phyloP scores from a whole-genome alignment of 2,797 vertebrate species.

The Lemur catta region DNA sequence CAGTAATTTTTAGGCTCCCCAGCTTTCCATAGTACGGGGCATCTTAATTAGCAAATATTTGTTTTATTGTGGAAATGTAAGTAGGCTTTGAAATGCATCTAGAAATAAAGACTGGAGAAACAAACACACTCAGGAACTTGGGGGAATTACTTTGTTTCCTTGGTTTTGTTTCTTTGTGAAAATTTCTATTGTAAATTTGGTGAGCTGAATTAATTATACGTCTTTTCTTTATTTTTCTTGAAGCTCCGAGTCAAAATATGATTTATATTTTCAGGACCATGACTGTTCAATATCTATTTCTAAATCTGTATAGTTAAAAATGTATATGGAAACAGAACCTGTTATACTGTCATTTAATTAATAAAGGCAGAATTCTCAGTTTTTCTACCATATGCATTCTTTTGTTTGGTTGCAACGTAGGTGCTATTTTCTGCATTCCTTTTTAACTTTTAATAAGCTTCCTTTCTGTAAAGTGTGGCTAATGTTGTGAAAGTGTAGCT shows the following conservation, averaged over 20 bases:
- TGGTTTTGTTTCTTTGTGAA: slow-evolving; percentile 41
- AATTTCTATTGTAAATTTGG: neutral
- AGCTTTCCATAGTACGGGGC: neutral
- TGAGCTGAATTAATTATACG: slow-evolving; percentile 50
- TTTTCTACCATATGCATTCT: slow-evolving; percentile 65
- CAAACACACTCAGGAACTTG: slow-evolving; percentile 17
- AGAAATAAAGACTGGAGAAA: slow-evolving; percentile 41
- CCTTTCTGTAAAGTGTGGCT: slow-evolving; percentile 62
- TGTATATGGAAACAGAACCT: slow-evolving; percentile 49
- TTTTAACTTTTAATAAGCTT: slow-evolving; percentile 74
- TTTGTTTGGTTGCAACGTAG: slow-evolving; percentile 50
- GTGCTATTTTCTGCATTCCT: slow-evolving; percentile 69
- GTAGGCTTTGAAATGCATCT: slow-evolving; percentile 28
- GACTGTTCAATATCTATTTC: slow-evolving; percentile 55
- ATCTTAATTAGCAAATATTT: slow-evolving; percentile 44
- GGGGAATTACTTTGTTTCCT: neutral
- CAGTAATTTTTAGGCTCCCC: neutral
- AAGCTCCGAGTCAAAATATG: slow-evolving; percentile 51
- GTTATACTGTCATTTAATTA: slow-evolving; percentile 63
- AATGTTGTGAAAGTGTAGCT: slow-evolving; percentile 65
- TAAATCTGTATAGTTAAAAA: slow-evolving; percentile 67
- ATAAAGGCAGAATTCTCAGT: slow-evolving; percentile 63
- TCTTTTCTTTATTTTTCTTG: slow-evolving; percentile 45
- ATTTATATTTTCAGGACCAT: slow-evolving; percentile 58
- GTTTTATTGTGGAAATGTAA: slow-evolving; percentile 4